Base-by-base conservation (phyloP, 30 jellyfish, hydroid and myxozoan species). In the Rhopilema esculentum region DNA sequence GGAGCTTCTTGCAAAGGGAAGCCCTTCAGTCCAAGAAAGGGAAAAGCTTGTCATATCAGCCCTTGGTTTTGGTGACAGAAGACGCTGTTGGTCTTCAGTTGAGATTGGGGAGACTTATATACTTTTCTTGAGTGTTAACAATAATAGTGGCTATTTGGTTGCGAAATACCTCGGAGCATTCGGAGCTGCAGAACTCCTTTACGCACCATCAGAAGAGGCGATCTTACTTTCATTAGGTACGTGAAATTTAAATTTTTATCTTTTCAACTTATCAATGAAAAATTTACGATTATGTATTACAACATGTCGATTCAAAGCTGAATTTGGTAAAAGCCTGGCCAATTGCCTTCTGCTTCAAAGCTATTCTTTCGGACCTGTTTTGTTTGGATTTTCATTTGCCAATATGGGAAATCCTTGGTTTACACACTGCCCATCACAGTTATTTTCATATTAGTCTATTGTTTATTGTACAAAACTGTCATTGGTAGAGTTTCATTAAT, bases 181-280 rank as follows among this genome's bases (percentile, higher is more conserved):
- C 84, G 99, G 99, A 49, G 99, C 99, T 29, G 98, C 99, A n/a
- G 99, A 96, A 66, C 33, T 72, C 51, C 88, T 86, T 21, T 88
- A 91, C 78, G 93, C 90, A 66, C 83, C 91, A 23, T 80, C 97
- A 24, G 99, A 96, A 79, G 93, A 84, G 26, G 95, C 91, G 20
- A 91, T 96, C 33, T 88, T 96, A 27, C 79, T 72, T 20, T 87
- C 99, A 0, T 80, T 89, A 52, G 99, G 99, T 96, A 75, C 76
- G 98, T 79, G 48, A 24, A 22, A 17, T 33, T 66, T 15, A 48
- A 21, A 16, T 30, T 33, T 21, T 8, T 80, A 1, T 49, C n/a
- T n/a, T n/a, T n/a, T n/a, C n/a, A n/a, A n/a, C n/a, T n/a, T n/a
- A n/a, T n/a, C n/a, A n/a, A n/a, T n/a, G n/a, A n/a, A n/a, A n/a